Conservation (phyloP, 2,113 vertebrate genomes). For the Asarcornis scutulata region DNA sequence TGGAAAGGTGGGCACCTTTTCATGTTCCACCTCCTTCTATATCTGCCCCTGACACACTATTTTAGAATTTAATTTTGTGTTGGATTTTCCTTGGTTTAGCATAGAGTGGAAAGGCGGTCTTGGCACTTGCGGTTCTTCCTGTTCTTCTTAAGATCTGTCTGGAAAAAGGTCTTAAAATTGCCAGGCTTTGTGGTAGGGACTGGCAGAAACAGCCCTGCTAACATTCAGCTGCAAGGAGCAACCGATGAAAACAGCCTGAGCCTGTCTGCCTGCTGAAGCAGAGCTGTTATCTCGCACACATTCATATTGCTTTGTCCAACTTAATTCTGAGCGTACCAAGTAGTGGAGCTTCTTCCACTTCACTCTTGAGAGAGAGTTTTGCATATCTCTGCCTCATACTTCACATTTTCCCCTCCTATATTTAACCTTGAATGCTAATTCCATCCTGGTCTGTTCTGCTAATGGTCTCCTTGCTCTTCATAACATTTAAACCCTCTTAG, state of each 20-base stretch:
- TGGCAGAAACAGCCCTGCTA: background rate
- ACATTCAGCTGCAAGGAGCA: background rate
- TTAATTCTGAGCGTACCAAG: background rate
- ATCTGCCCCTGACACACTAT: background rate
- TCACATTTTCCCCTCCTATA: background rate
- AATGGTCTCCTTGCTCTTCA: background rate
- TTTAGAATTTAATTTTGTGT: background rate
- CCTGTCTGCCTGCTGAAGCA: background rate
- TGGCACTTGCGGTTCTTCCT: background rate
- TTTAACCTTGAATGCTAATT: background rate
- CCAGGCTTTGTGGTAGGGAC: background rate
- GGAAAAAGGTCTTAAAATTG: background rate
- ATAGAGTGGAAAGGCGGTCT: background rate
- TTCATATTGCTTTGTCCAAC: background rate
- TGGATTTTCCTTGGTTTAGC: background rate
- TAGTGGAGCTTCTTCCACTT: background rate
- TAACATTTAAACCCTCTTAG: background rate
- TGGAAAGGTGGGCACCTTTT: no score
- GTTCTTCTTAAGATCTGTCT: background rate
- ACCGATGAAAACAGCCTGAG: constrained; percentile 9
- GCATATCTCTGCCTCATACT: background rate
- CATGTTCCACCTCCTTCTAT: background rate
- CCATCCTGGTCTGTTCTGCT: background rate
- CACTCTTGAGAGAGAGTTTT: background rate
- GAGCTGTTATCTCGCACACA: background rate